Base-by-base conservation (phyloP, 2,888 invertebrate genomes). In the Gymnocheta viridis region DNA sequence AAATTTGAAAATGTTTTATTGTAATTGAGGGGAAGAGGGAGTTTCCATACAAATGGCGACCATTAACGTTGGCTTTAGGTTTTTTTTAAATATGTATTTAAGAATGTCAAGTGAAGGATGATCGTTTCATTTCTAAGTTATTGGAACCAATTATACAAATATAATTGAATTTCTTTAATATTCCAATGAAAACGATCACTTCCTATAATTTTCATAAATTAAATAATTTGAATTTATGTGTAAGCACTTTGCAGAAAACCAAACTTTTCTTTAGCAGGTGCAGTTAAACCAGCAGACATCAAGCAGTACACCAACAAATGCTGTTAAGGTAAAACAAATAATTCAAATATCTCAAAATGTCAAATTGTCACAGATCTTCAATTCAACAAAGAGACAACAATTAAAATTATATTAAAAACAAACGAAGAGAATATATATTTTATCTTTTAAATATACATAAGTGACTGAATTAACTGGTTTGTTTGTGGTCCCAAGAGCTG, bases 391-490 rank as follows among this genome's bases (percentile, higher is more conserved):
- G 44, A 73, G 54, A 51, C 73, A 73, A 66, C 51, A 77, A 83
- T 79, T 76, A 74, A 82, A 82, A 44, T 73, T 78, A 49, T 32
- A 19, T 41, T 24, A 19, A 44, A 67, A 44, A 54, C 12, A 6
- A 2, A 44, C 24, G 7, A 0, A 6, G 17, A 54, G 19, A n/a
- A 24, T 4, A 6, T 14, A 12, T 54, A 29, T 29, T 6, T n/a
- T 54, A 1, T 27, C 24, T 12, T 14, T 51, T 22, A 22, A 14
- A 35, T 6, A 44, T 4, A 12, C 5, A 44, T 4, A 12, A 41
- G 7, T 44, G 22, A 54, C 7, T 29, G 4, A 24, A 54, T 56
- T 54, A 78, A 78, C 73, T 78, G 72, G 73, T 78, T 82, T 72
- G 17, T 54, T 44, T 24, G 1, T 9, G 2, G 2, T 10, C 10